Evolutionary conservation across 2,113 vertebrate genomes (phyloP).

Genomic region (Lycaon pictus): DNA sequence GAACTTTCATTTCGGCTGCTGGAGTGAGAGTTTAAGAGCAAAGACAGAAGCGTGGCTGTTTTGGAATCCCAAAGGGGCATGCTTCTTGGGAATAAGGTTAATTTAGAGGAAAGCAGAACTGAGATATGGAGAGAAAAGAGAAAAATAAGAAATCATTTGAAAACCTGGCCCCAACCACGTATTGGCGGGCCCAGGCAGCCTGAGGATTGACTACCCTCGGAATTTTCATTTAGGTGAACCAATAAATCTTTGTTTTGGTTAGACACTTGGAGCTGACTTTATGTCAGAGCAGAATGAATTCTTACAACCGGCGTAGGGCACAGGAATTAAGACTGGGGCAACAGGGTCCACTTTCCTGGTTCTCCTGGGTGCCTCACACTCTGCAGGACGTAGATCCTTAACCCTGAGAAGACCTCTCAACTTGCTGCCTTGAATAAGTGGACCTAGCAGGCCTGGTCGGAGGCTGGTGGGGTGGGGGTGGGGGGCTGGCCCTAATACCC

Average conservation of each 20-base stretch:
- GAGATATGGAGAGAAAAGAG: not conserved
- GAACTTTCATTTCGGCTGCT: not conserved
- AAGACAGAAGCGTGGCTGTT: not conserved
- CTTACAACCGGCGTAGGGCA: not conserved
- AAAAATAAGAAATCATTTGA: not conserved
- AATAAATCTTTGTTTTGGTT: not conserved
- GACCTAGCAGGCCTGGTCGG: not conserved
- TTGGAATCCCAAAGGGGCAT: not conserved
- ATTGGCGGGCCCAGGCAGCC: not conserved
- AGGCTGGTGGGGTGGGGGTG: not conserved
- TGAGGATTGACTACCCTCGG: not conserved
- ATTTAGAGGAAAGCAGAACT: not conserved
- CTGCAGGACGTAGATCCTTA: too few species aligned
- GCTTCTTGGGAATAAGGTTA: not conserved
- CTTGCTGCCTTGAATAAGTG: not conserved
- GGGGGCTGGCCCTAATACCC: not conserved
- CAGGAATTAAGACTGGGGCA: not conserved
- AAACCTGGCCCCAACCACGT: not conserved
- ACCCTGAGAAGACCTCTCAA: not conserved
- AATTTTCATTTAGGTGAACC: not conserved
- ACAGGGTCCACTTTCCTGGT: not conserved
- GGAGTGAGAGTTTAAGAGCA: not conserved
- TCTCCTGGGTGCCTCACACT: not conserved
- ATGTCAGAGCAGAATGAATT: not conserved
- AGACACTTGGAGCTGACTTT: not conserved